Evolutionary conservation across 2,113 vertebrate species (phyloP), one percentile per base, ranked within the genome.

Genomic region (Crocuta crocuta): DNA sequence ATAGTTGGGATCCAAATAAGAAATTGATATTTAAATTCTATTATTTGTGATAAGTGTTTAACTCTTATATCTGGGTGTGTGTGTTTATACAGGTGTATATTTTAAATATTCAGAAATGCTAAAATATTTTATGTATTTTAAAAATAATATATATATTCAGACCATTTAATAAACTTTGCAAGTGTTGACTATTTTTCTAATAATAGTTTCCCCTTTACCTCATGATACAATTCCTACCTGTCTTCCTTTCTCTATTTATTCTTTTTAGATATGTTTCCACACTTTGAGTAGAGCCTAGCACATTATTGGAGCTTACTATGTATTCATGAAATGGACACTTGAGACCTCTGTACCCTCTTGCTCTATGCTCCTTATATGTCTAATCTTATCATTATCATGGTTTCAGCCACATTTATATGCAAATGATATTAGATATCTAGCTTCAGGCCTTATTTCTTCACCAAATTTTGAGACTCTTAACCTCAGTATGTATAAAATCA

Each of bases 1-100:
- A 45, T 71, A 35, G 33, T 70, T 90, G 28, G 24, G 43, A 80
- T 55, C 94, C 68, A 90, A 89, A 76, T 85, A 79, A 93, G 31
- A 82, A 79, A 65, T 73, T 91, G 39, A 43, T 63, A 33, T 81
- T 91, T 94, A 66, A 94, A 53, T 81, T 86, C 73, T 80, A 66
- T 35, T 80, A 83, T 48, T 73, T 43, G 31, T 85, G 26, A 45
- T 79, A 89, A 83, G 43, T 7, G 21, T 35, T 7, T 78, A 35
- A 55, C 9, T 45, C 15, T 53, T 74, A 31, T 84, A 35, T 35
- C 53, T 26, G 15, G 24, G 33, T 58, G 1, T 86, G 15, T 86
- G 15, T 53, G 12, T 63, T 12, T 92, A 58, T 43, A 82, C 23
- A 73, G 8, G 55, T 63, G 28, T 65, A 33, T 35, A 23, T 33